Percentiles rank a stretch among this genome's conserved stretches.
These are phyloP conservation scores for Tortrix viridana DNA, from an alignment of 2,888 invertebrate species.

Conservation along the genomic window DNA sequence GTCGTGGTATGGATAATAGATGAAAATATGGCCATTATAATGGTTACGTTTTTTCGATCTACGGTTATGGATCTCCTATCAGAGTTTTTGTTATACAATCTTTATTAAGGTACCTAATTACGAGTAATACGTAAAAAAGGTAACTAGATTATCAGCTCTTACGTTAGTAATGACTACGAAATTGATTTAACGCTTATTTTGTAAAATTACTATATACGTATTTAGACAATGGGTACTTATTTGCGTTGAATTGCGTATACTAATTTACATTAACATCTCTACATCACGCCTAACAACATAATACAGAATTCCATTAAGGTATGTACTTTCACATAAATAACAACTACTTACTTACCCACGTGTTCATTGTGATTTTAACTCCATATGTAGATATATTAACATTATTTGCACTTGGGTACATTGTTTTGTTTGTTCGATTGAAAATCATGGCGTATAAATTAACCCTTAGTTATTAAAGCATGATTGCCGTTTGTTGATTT, in stretches of 20 bases:
- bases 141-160: neutral
- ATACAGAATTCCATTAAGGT: conserved; percentile 3
- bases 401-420: conserved; percentile 1
- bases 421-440: conserved; percentile 5
- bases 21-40: conserved; percentile 4
- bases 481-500: neutral
- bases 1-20: conserved; percentile 13
- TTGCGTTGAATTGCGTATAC: neutral
- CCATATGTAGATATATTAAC: neutral
- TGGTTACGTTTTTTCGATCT: conserved; percentile 7
- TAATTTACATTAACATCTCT: conserved; percentile 18
- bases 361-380: neutral
- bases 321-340: conserved; percentile 5
- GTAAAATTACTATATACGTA: neutral
- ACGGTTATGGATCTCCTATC: conserved; percentile 2
- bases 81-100: neutral
- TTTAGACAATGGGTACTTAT: conserved; percentile 16
- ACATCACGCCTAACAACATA: conserved; percentile 1
- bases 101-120: neutral
- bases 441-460: conserved; percentile 10
- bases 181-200: conserved; percentile 12
- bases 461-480: neutral
- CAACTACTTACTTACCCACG: conserved; percentile 6
- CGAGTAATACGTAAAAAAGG: neutral
- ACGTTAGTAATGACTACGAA: conserved; percentile 1